These are phyloP conservation scores for Hirudinaria manillensis DNA, from an alignment of 2,888 invertebrate species.

Conservation along the genomic window DNA sequence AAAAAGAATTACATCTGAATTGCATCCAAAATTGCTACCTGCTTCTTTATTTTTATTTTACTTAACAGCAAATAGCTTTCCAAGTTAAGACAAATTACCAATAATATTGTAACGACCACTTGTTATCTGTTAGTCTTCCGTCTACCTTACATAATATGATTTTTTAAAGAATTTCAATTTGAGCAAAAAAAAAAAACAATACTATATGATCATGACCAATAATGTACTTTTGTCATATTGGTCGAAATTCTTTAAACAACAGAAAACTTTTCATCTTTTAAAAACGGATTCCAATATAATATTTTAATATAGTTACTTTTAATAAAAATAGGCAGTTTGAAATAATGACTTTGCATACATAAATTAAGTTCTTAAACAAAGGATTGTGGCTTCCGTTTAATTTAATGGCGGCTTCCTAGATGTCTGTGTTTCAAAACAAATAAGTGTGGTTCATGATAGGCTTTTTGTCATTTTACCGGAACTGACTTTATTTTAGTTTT, in stretches of 20 bases:
- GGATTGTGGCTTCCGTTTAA: conserved; percentile 7
- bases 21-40: no score
- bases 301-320: background rate
- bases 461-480: background rate
- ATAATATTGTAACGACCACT: no score
- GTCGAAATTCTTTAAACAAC: background rate
- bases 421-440: conserved; percentile 15
- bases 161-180: no score
- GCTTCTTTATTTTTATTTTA: no score
- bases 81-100: no score
- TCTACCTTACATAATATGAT: no score
- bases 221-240: background rate
- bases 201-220: no score
- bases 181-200: no score
- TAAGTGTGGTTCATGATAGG: background rate
- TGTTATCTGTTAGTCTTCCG: no score
- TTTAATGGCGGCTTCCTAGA: conserved; percentile 4
- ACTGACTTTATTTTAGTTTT: background rate
- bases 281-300: background rate
- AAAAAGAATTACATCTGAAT: no score
- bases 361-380: conserved; percentile 13
- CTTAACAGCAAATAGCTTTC: no score
- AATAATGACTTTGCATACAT: conserved; percentile 1
- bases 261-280: background rate
- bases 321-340: background rate